Percentiles rank a stretch among this genome's conserved stretches.
phyloP scores from a whole-genome alignment of 2,888 invertebrate genomes.

The Choristoneura rosaceana region DNA sequence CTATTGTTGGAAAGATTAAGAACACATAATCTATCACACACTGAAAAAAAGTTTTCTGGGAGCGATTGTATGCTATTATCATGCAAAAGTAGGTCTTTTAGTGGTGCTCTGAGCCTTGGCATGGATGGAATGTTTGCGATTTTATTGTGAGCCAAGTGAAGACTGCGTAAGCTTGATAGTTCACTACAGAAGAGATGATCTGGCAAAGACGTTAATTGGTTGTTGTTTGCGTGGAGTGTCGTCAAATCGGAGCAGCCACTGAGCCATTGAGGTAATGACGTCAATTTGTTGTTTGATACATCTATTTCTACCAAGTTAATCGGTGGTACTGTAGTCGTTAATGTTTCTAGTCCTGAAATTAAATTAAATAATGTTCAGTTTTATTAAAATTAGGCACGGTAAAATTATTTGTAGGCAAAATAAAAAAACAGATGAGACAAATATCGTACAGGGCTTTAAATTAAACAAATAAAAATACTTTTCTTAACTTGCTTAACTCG shows the following conservation, averaged over 20 bases:
- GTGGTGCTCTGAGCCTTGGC: constrained; percentile 86
- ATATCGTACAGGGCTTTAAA: too few species aligned
- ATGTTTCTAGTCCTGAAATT: constrained; percentile 89
- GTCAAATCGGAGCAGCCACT: constrained; percentile 89
- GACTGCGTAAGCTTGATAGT: constrained; percentile 88
- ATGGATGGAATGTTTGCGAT: constrained; percentile 90
- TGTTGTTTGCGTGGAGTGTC: constrained; percentile 91
- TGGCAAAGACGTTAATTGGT: constrained; percentile 88
- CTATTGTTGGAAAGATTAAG: constrained; percentile 93
- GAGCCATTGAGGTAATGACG: constrained; percentile 91
- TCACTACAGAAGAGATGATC: constrained; percentile 91
- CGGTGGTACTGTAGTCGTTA: constrained; percentile 89
- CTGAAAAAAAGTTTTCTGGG: constrained; percentile 91
- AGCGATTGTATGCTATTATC: constrained; percentile 91
- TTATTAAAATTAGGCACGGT: too few species aligned
- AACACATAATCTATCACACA: constrained; percentile 87
- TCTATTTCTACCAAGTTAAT: constrained; percentile 90
- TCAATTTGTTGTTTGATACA: constrained; percentile 91
- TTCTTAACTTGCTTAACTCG: too few species aligned
- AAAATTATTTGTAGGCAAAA: too few species aligned
- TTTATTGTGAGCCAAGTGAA: constrained; percentile 92
- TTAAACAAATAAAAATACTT: too few species aligned
- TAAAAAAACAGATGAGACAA: too few species aligned
- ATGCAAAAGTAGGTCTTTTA: constrained; percentile 90
- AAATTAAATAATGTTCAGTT: not conserved